phyloP scores from a whole-genome alignment of 2,797 vertebrate species.

The Sibirionetta formosa region DNA sequence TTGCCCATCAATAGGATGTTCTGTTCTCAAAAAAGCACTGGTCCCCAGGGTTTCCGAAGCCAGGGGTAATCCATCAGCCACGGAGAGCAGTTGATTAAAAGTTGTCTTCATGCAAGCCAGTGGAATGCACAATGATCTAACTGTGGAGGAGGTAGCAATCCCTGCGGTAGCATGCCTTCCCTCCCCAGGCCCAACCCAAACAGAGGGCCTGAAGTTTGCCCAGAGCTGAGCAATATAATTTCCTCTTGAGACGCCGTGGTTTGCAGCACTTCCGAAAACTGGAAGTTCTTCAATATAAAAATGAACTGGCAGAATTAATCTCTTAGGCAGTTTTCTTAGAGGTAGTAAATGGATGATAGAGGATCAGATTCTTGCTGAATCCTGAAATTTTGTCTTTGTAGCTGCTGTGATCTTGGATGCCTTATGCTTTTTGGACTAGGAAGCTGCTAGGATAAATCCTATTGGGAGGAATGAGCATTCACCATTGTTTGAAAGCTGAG shows the following conservation, averaged over 20 bases:
- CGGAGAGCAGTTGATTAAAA: not conserved
- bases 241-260: not conserved
- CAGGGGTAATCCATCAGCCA: slow-evolving; percentile 36
- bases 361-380: not conserved
- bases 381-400: not conserved
- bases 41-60: slow-evolving; percentile 48
- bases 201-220: not conserved
- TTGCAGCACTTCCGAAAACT: not conserved
- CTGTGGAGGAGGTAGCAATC: not conserved
- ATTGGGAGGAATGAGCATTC: not conserved
- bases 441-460: not conserved
- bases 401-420: not conserved
- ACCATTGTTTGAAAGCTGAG: not conserved
- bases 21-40: slow-evolving; percentile 51
- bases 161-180: rapidly evolving
- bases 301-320: not conserved
- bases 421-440: not conserved
- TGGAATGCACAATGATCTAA: slow-evolving; percentile 18
- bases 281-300: not conserved
- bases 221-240: rapidly evolving
- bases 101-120: not conserved
- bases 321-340: not conserved
- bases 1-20: slow-evolving; percentile 40
- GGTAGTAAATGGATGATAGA: not conserved
- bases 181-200: not conserved